Conservation (phyloP, 1,140 invertebrate species). For the Bicyclus anynana region DNA sequence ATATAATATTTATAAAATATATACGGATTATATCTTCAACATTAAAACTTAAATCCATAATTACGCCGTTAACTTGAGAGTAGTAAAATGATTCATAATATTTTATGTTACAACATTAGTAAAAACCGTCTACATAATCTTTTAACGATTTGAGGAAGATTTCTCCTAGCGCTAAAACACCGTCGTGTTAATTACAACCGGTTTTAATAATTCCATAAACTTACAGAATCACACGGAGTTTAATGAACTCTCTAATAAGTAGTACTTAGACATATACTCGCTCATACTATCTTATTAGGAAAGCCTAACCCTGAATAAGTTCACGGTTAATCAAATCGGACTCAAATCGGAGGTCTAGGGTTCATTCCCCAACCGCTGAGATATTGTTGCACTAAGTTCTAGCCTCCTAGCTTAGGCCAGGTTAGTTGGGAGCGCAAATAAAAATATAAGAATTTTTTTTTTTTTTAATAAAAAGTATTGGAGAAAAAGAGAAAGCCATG, state of each 20-base stretch:
- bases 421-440: too few relatives aligned
- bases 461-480: too few relatives aligned
- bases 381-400: too few relatives aligned
- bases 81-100: not conserved
- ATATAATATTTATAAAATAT: too few relatives aligned
- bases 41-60: not conserved
- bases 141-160: constrained; percentile 5
- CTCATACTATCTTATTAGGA: not conserved
- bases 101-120: not conserved
- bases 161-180: constrained; percentile 4
- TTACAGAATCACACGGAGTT: not conserved
- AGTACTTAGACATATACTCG: not conserved
- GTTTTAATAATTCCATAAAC: constrained; percentile 12
- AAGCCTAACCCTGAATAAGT: not conserved
- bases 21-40: not conserved
- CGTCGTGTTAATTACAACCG: constrained; percentile 5
- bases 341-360: not conserved
- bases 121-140: not conserved
- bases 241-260: constrained; percentile 13
- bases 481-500: too few relatives aligned
- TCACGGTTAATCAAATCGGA: not conserved
- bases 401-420: too few relatives aligned
- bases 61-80: not conserved
- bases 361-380: too few relatives aligned
- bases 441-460: too few relatives aligned